Conservation (phyloP, 2,888 invertebrate genomes). For the Caenorhabditis zanzibari region DNA sequence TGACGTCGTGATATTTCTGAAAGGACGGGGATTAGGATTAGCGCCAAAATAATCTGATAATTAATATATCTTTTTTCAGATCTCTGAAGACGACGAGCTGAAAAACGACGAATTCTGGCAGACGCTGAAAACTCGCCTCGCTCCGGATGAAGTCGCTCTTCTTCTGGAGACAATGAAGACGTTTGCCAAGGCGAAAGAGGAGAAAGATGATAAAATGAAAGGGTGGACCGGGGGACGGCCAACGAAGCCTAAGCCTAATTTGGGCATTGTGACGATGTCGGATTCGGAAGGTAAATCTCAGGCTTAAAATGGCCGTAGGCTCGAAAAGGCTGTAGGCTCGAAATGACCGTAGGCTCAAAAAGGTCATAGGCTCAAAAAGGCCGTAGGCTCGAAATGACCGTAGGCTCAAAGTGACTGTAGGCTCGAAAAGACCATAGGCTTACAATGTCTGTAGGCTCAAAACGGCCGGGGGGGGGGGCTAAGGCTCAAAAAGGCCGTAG, state of each 20-base stretch:
- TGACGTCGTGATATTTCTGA: conserved; percentile 24
- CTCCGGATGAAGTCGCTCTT: conserved; percentile 14
- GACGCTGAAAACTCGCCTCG: conserved; percentile 12
- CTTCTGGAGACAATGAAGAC: conserved; percentile 46
- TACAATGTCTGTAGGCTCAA: no score
- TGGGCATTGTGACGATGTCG: neutral
- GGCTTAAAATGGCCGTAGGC: no score
- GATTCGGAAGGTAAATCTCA: conserved; percentile 23
- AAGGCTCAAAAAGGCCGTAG: no score
- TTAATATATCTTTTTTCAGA: neutral
- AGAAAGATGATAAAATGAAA: conserved; percentile 13
- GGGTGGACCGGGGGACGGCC: conserved; percentile 20
- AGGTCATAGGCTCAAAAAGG: no score
- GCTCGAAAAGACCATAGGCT: no score
- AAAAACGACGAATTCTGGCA: conserved; percentile 41
- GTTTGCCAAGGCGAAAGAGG: conserved; percentile 24
- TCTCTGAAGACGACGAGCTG: conserved; percentile 46
- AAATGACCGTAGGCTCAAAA: no score
- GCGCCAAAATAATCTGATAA: no score
- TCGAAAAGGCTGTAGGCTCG: no score
- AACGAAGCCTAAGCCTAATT: conserved; percentile 5
- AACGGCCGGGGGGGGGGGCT: no score
- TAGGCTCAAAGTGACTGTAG: no score
- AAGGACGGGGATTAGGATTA: conserved; percentile 28
- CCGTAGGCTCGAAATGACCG: no score